A percentile compares a stretch with the other conserved stretches of the same genome.
Conservation (phyloP, 2,888 invertebrate genomes). For the Chrysolina oricalcia region DNA sequence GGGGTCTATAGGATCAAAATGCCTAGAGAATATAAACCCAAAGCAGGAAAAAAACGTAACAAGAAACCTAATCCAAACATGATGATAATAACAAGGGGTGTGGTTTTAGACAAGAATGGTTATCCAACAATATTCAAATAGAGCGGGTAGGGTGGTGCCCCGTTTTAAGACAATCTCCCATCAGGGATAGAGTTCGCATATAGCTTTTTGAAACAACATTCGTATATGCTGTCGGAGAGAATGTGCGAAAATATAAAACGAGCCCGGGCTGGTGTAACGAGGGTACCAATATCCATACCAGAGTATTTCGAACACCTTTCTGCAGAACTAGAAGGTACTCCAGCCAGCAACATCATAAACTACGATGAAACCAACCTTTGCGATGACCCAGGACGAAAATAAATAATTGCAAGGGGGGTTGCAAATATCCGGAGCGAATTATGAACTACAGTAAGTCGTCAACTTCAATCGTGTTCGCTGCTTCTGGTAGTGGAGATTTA, state of each 20-base stretch:
- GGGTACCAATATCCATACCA: too few relatives aligned
- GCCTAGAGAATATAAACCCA: slow-evolving; percentile 13
- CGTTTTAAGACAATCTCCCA: slow-evolving; percentile 22
- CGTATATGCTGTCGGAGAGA: slow-evolving; percentile 11
- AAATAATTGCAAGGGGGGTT: too few relatives aligned
- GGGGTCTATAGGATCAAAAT: too few relatives aligned
- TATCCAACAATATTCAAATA: too few relatives aligned
- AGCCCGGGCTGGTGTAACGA: slow-evolving; percentile 9
- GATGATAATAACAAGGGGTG: not conserved
- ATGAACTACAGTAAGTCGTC: slow-evolving; percentile 21
- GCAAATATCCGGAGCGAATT: too few relatives aligned
- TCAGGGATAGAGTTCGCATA: not conserved
- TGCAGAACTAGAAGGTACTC: slow-evolving; percentile 24
- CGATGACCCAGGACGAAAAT: slow-evolving; percentile 14
- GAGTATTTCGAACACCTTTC: slow-evolving; percentile 22
- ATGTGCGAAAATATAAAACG: slow-evolving; percentile 30
- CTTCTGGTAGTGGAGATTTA: slow-evolving; percentile 25
- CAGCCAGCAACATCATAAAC: slow-evolving; percentile 9
- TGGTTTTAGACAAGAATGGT: slow-evolving; percentile 3
- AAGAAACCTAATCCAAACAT: not conserved
- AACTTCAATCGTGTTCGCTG: slow-evolving; percentile 11
- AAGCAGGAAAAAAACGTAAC: slow-evolving; percentile 14
- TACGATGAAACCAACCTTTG: slow-evolving; percentile 24
- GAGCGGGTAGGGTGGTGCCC: too few relatives aligned
- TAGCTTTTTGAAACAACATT: not conserved